These are phyloP conservation scores for Apis florea DNA, from an alignment of 1,140 invertebrate species.

Conservation along the genomic window DNA sequence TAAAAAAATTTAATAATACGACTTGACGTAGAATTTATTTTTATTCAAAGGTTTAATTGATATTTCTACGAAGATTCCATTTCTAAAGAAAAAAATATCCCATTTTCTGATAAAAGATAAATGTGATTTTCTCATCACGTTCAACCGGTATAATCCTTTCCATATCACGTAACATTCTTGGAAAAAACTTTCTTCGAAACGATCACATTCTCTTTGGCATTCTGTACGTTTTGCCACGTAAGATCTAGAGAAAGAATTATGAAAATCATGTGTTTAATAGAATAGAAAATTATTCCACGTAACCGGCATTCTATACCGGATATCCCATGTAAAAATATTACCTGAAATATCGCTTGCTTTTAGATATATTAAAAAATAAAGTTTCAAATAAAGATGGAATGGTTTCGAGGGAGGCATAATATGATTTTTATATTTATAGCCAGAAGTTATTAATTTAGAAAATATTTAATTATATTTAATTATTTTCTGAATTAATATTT, in stretches of 20 bases:
- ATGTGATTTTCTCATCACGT: slow-evolving; percentile 3
- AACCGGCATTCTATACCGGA: too few relatives aligned
- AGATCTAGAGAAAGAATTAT: neutral
- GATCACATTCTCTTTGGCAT: neutral
- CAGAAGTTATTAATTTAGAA: too few relatives aligned
- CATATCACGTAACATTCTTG: neutral
- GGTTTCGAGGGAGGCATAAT: too few relatives aligned
- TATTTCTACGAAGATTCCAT: neutral
- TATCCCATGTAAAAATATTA: too few relatives aligned
- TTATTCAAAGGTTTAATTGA: neutral
- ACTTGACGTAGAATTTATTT: neutral
- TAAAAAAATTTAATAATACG: too few relatives aligned
- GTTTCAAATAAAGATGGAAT: too few relatives aligned
- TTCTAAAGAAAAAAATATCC: neutral
- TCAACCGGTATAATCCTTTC: neutral
- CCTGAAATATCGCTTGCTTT: too few relatives aligned
- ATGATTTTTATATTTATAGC: too few relatives aligned
- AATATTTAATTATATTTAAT: too few relatives aligned
- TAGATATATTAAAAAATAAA: too few relatives aligned
- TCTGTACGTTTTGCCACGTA: neutral
- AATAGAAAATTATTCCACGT: neutral
- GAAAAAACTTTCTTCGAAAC: neutral
- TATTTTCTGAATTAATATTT: too few relatives aligned
- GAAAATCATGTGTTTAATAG: neutral
- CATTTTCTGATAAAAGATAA: neutral